phyloP scores from a whole-genome alignment of 2,797 vertebrate genomes.

The Sparus aurata region DNA sequence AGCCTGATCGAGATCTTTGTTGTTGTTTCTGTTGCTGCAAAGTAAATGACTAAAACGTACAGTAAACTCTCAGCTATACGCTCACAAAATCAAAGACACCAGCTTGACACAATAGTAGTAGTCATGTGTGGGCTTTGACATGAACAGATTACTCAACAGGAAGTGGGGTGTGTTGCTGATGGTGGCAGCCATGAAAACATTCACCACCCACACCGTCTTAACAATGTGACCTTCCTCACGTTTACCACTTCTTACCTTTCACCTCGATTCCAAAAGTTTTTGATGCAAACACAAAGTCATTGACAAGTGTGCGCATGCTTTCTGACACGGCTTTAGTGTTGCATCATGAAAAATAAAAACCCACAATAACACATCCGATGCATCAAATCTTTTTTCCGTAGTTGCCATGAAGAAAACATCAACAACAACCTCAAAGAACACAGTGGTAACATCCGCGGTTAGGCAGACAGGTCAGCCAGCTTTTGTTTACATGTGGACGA shows the following conservation, averaged over 20 bases:
- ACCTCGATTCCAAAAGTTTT: slow-evolving; percentile 27
- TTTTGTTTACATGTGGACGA: slow-evolving; percentile 78
- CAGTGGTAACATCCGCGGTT: slow-evolving; percentile 64
- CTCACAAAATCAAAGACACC: slow-evolving; percentile 50
- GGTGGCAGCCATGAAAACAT: slow-evolving; percentile 58
- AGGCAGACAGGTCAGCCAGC: slow-evolving; percentile 55
- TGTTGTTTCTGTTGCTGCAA: background rate
- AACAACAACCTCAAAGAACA: slow-evolving; percentile 50
- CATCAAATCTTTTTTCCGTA: slow-evolving; percentile 25
- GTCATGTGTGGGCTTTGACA: slow-evolving; percentile 47
- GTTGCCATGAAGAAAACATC: slow-evolving; percentile 52
- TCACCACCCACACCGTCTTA: slow-evolving; percentile 52
- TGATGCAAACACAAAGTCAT: background rate
- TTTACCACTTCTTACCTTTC: slow-evolving; percentile 60
- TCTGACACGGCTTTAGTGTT: background rate
- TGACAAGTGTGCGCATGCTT: background rate
- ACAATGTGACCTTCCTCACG: slow-evolving; percentile 65
- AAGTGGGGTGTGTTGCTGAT: slow-evolving; percentile 65
- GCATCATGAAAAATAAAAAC: slow-evolving; percentile 2
- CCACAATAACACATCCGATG: background rate
- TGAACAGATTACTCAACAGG: slow-evolving; percentile 72
- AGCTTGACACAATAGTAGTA: background rate
- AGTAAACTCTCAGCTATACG: background rate
- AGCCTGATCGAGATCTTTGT: slow-evolving; percentile 20
- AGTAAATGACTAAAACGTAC: background rate